Percentiles rank a stretch among this genome's conserved stretches.
phyloP scores from a whole-genome alignment of 2,113 vertebrate species.

The Pygathrix nemaeus region DNA sequence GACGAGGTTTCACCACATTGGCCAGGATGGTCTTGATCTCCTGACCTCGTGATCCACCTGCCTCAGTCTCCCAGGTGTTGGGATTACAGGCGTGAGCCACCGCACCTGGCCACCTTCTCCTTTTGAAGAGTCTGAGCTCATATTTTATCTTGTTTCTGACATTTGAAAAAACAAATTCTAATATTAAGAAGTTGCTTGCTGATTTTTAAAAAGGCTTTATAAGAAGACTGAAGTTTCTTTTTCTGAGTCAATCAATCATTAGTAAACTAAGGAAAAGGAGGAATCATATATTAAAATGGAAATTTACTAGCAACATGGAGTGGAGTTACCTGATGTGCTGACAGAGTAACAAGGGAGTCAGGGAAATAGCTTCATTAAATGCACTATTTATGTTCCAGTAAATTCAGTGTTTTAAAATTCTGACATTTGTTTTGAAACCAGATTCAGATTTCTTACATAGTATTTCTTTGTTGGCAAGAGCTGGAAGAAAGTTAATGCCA shows the following conservation, averaged over 20 bases:
- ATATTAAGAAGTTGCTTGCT: neutral
- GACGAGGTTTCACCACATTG: too few species aligned
- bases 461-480: conserved; percentile 71
- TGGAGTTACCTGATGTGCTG: conserved; percentile 24
- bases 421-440: conserved; percentile 78
- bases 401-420: conserved; percentile 61
- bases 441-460: conserved; percentile 76
- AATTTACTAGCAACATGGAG: neutral
- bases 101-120: neutral
- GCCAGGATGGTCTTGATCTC: too few species aligned
- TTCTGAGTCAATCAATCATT: neutral
- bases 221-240: neutral
- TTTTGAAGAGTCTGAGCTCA: neutral
- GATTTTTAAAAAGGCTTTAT: neutral
- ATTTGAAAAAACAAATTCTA: neutral
- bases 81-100: too few species aligned
- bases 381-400: conserved; percentile 59
- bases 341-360: conserved; percentile 41
- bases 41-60: too few species aligned
- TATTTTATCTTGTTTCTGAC: neutral
- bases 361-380: conserved; percentile 60
- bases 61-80: too few species aligned
- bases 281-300: neutral
- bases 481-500: conserved; percentile 59
- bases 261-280: neutral